Evolutionary conservation across 2,888 invertebrate genomes (phyloP), one percentile per base, ranked within the genome.

Genomic region (Philereme vetulata): DNA sequence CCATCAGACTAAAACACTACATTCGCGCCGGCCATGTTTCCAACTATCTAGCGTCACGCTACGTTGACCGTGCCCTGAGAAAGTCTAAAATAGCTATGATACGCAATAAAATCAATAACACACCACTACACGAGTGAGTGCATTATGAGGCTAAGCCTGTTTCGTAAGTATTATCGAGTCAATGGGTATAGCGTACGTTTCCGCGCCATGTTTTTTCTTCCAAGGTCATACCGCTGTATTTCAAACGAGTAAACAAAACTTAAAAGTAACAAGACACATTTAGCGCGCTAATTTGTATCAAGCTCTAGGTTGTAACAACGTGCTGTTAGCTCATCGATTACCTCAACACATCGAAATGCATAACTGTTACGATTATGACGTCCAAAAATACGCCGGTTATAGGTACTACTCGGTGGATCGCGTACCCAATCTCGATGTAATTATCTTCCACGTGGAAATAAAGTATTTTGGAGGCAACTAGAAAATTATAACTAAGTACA

Each of bases 21-120:
- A 81, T 82, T 86, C 83, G 83, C 79, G 89, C 90, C 91, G 91
- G 90, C 91, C 91, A 92, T 92, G 85, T 89, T 92, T 85, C 81
- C 72, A 71, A 76, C 78, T 73, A 81, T 75, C 81, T 82, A 86
- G 91, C 91, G 90, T 90, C 90, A 90, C 85, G 90, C 89, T 88
- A 78, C 81, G 77, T 72, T 82, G 86, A 85, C 80, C 81, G 76
- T 78, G 78, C 80, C 80, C 81, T 84, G 78, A 81, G 84, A 85
- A 83, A 84, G 83, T 83, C 79, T 78, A 80, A 86, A 86, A 85
- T 86, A 87, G 78, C 74, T 68, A 74, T 75, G 77, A 78, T 76
- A 80, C 75, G 76, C 72, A 76, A 79, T 80, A 76, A 80, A 84
- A 87, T 86, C 83, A 81, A 84, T 85, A 84, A 71, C 65, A 51